These are phyloP conservation scores for Bergia sp. DNA, from an alignment of 92 coral and sea anemone genomes.

Conservation along the genomic window DNA sequence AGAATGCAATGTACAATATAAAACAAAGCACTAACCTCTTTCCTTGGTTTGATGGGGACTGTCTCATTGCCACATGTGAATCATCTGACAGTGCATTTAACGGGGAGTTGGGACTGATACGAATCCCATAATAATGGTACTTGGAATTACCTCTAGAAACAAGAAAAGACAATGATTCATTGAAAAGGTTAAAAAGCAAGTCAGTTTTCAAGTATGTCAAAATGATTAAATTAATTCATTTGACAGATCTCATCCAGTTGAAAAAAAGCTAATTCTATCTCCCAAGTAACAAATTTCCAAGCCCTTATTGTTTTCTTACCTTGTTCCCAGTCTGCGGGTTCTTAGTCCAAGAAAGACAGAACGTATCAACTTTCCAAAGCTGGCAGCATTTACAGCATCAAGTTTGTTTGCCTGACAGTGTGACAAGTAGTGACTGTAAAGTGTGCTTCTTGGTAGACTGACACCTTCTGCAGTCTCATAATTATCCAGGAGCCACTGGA, in stretches of 20 bases:
- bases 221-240: too few species aligned
- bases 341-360: slow-evolving; percentile 98
- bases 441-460: slow-evolving; percentile 96
- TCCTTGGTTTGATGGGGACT: slow-evolving; percentile 97
- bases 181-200: neutral
- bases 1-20: neutral
- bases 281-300: too few species aligned
- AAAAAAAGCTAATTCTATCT: too few species aligned
- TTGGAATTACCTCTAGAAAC: slow-evolving; percentile 94
- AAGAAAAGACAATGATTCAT: neutral
- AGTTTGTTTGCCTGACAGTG: slow-evolving; percentile 97
- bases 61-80: slow-evolving; percentile 96
- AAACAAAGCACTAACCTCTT: slow-evolving; percentile 56
- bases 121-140: slow-evolving; percentile 99
- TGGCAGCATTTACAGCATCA: slow-evolving; percentile 99
- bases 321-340: slow-evolving; percentile 97
- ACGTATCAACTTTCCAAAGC: slow-evolving; percentile 98
- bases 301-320: slow-evolving; percentile 51
- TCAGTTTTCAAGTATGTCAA: too few species aligned
- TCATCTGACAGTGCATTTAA: slow-evolving; percentile 96
- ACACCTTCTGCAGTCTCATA: slow-evolving; percentile 99
- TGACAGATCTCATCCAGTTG: too few species aligned
- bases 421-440: slow-evolving; percentile 89
- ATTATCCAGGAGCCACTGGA: slow-evolving; percentile 95
- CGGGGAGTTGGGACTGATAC: slow-evolving; percentile 95